Conservation (phyloP, 2,888 invertebrate species). For the Ligdia adustata region DNA sequence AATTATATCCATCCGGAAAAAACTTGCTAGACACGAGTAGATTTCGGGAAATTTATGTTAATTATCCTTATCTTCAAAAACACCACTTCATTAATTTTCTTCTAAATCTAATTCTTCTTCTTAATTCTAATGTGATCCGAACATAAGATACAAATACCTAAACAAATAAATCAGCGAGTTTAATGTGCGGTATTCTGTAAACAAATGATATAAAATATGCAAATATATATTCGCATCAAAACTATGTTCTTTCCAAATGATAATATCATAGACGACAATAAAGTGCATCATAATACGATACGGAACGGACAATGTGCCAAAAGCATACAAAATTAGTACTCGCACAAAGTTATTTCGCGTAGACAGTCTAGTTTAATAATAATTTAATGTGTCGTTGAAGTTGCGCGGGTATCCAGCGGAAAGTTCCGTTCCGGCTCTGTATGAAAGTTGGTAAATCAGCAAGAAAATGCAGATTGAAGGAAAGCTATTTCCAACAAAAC, state of each 20-base stretch:
- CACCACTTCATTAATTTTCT: too few species aligned
- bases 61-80: too few species aligned
- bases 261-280: not conserved
- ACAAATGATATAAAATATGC: too few species aligned
- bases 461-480: constrained; percentile 84
- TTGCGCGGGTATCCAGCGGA: constrained; percentile 56
- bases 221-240: too few species aligned
- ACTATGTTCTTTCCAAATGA: too few species aligned
- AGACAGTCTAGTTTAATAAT: constrained; percentile 55
- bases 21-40: too few species aligned
- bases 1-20: constrained; percentile 1
- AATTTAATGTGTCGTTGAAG: constrained; percentile 65
- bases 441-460: constrained; percentile 83
- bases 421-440: constrained; percentile 63
- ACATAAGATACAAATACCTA: too few species aligned
- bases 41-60: too few species aligned
- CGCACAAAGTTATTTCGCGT: constrained; percentile 26
- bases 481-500: constrained; percentile 83
- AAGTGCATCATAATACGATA: constrained; percentile 3
- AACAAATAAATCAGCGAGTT: too few species aligned
- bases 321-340: constrained; percentile 11
- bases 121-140: too few species aligned
- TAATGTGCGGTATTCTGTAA: too few species aligned
- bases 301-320: constrained; percentile 13
- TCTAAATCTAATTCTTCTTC: too few species aligned